Base-by-base conservation (phyloP, 2,797 vertebrate genomes). In the Muraenolepis orangiensis region DNA sequence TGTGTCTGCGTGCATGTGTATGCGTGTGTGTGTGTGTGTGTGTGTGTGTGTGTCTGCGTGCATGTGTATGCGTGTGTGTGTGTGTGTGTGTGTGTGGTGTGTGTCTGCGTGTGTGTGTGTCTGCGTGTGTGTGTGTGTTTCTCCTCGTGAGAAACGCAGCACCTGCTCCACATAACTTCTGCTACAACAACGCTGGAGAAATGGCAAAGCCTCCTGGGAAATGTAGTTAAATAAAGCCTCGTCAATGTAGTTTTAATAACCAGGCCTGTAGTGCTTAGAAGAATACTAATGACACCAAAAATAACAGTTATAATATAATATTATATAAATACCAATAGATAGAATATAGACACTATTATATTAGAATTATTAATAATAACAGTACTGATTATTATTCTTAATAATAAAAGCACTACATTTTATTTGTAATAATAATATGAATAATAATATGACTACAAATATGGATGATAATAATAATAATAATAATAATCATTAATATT, bases 131-230 rank as follows among this genome's bases (percentile, higher is more conserved):
- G 46, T 57, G 46, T 57, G 46, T 57, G 46, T 18, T 1, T 0
- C 46, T 26, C 51, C n/a, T 26, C 51, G 51, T 61, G 89, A 82
- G 87, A 90, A 86, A 0, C 34, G 7, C 26, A 79, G 73, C 89
- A 89, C 89, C 87, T 90, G 88, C 82, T 51, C 42, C n/a, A 23
- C 51, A 23, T 10, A 1, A 42, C 5, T 16, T 20, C 20, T 20
- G 2, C 51, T 23, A 57, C 51, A 2, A 57, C n/a, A n/a, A 57
- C 51, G 10, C 51, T 57, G 51, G 10, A 23, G 51, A 61, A 61
- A 10, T 57, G 46, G 51, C 46, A 51, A 51, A 8, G 46, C 51
- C 51, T 26, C 10, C 51, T 61, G 51, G 51, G 51, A 61, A 61
- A 61, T 61, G 51, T 61, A 61, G 51, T 26, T 23, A 23, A 8